A percentile compares a stretch with the other conserved stretches of the same genome.
phyloP scores from a whole-genome alignment of 2,888 invertebrate genomes.

The Conus canariensis region DNA sequence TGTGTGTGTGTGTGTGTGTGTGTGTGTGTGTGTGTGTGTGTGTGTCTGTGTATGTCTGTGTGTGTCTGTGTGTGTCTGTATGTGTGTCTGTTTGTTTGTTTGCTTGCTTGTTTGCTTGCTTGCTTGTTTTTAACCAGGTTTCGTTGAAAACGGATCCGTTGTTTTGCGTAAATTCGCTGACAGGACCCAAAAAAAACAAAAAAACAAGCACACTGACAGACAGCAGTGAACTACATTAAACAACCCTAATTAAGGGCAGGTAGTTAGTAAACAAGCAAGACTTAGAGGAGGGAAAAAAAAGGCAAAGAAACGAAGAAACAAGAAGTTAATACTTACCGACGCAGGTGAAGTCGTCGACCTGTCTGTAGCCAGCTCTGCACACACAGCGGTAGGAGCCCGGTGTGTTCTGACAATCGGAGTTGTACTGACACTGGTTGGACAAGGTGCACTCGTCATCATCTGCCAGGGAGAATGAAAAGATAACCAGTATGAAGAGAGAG shows the following conservation, averaged over 20 bases:
- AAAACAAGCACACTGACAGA: too few relatives aligned
- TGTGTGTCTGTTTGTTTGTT: background rate
- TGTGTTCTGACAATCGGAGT: constrained; percentile 66
- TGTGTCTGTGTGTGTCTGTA: background rate
- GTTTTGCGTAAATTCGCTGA: too few relatives aligned
- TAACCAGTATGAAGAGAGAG: background rate
- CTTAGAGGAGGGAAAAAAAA: too few relatives aligned
- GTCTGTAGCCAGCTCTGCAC: constrained; percentile 67
- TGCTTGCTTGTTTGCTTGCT: background rate
- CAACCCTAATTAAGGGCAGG: too few relatives aligned
- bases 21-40: constrained; percentile 13
- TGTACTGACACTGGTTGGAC: constrained; percentile 57
- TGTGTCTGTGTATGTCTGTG: background rate
- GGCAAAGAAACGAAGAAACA: too few relatives aligned
- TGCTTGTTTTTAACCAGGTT: too few relatives aligned
- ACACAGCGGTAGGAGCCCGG: constrained; percentile 68
- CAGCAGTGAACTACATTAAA: too few relatives aligned
- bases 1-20: constrained; percentile 1
- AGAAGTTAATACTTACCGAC: constrained; percentile 53
- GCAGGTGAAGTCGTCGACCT: constrained; percentile 58
- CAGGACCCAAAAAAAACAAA: too few relatives aligned
- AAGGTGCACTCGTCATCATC: constrained; percentile 67
- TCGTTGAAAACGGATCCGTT: too few relatives aligned
- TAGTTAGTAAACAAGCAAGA: too few relatives aligned
- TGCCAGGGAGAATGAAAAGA: constrained; percentile 34